A percentile compares a stretch with the other conserved stretches of the same genome.
Evolutionary conservation across 2,113 vertebrate genomes (phyloP).

Genomic region (Pagrus major): DNA sequence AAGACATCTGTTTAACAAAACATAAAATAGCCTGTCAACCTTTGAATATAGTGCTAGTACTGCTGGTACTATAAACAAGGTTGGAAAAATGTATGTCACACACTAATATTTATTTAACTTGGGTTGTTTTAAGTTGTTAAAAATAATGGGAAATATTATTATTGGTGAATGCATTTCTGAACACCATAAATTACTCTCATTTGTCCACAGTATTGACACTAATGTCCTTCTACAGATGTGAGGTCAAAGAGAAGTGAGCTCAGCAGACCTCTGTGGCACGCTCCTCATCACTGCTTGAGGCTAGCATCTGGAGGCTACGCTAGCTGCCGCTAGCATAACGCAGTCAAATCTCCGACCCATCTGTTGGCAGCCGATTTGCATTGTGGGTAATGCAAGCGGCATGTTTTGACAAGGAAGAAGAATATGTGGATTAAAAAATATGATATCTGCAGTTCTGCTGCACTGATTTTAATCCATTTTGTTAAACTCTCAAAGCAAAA

Average conservation of each 20-base stretch:
- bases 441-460: background rate
- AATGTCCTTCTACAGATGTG: no score
- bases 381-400: background rate
- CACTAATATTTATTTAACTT: background rate
- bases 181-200: background rate
- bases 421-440: background rate
- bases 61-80: no score
- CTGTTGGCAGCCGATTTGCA: background rate
- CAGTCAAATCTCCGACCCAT: background rate
- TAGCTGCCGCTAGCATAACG: background rate
- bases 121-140: background rate
- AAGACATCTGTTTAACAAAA: background rate
- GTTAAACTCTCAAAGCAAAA: no score
- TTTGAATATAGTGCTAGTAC: background rate
- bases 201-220: background rate
- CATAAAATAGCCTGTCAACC: background rate
- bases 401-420: background rate
- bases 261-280: background rate
- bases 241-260: background rate
- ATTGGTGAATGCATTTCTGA: background rate
- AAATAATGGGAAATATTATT: no score
- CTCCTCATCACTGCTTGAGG: background rate
- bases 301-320: no score
- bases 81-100: background rate
- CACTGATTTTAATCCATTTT: background rate